Evolutionary conservation across 37 sponge, comb jelly and placozoan species (phyloP), one percentile per base, ranked within the genome.

Genomic region (Halichondria panicea): DNA sequence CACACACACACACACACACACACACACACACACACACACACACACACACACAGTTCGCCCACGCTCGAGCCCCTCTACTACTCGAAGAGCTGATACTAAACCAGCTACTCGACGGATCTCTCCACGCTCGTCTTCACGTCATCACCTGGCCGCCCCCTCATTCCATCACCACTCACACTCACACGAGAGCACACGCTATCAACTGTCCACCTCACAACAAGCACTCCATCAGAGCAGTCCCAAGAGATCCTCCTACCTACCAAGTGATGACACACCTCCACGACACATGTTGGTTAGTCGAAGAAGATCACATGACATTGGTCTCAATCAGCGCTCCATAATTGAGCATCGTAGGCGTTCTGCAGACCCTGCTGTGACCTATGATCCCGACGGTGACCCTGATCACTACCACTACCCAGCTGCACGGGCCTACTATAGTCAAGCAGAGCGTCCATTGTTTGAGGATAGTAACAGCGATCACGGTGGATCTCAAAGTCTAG

Each of bases 231-330:
- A 30, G 21, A 35, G 45, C 53, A 59, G 52, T 18, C 72, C 72
- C 82, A 73, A 59, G 40, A 43, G 66, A 22, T 24, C 73, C 73
- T 76, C 44, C 77, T 22, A 21, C 50, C 32, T 71, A 71, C 19
- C 64, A 40, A 3, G 5, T 67, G 4, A 25, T 59, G 21, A 39
- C 31, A 7, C 9, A 33, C 39, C 37, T 7, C 36, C 39, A 36
- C 19, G 34, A 7, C 38, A 50, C 30, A 63, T 43, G 77, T 3
- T 45, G 52, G 31, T 60, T 19, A n/a, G 53, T 31, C 0, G 70
- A 57, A 57, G 45, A 19, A 7, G 21, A 4, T 39, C 67, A 6
- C 27, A 9, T 57, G 79, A 58, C 1, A 35, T 15, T 22, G 1
- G 21, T 0, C 15, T 22, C 12, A 7, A 43, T 7, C n/a, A 18